Evolutionary conservation across 1,140 invertebrate genomes (phyloP).

Genomic region (Gryllus bimaculatus): DNA sequence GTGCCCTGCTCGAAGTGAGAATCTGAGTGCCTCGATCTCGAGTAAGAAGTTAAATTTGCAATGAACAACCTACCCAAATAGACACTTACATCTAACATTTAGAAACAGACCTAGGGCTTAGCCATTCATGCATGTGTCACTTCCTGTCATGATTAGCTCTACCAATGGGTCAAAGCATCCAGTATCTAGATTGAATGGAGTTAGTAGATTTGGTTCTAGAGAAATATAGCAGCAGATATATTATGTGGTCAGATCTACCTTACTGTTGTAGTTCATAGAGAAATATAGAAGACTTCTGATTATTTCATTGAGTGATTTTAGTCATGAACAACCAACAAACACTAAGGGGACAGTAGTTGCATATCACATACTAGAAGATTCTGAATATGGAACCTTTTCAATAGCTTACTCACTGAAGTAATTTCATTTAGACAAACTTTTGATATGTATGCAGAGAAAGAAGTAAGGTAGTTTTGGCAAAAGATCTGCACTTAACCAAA

Average conservation of each 20-base stretch:
- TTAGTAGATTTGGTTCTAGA: conserved; percentile 1
- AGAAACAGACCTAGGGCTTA: neutral
- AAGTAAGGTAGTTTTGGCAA: too few species aligned
- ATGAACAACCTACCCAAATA: neutral
- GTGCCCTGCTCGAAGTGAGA: neutral
- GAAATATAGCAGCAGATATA: neutral
- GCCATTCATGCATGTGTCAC: neutral
- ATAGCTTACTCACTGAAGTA: too few species aligned
- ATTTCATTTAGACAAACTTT: too few species aligned
- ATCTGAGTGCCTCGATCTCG: neutral
- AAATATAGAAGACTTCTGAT: neutral
- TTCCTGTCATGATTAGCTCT: neutral
- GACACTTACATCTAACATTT: neutral
- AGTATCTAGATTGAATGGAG: neutral
- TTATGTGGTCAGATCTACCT: neutral
- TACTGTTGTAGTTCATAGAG: neutral
- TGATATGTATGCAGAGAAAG: too few species aligned
- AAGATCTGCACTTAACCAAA: too few species aligned
- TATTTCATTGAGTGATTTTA: neutral
- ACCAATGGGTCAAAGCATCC: neutral
- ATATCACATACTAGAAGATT: neutral
- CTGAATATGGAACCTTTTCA: too few species aligned
- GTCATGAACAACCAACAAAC: neutral
- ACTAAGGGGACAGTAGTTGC: neutral
- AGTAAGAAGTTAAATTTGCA: neutral